Percentiles rank a stretch among this genome's conserved stretches.
Evolutionary conservation across 2,797 vertebrate genomes (phyloP).

Genomic region (Sebastes elongatus): DNA sequence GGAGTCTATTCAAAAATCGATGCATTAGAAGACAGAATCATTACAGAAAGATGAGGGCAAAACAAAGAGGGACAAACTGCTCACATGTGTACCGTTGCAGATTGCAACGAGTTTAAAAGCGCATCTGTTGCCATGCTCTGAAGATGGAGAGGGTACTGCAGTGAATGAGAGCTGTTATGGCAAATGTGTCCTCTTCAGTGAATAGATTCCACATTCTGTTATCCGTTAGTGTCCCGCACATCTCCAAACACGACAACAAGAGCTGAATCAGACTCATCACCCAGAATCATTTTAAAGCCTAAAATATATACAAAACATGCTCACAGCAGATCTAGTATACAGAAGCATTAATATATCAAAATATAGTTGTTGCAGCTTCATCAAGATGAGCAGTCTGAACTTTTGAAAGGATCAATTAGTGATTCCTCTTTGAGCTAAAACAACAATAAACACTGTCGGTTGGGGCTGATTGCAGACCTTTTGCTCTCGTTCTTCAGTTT

Average conservation of each 20-base stretch:
- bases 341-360: background rate
- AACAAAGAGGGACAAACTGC: slow-evolving; percentile 52
- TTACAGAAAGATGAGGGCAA: slow-evolving; percentile 25
- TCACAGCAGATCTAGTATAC: background rate
- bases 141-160: slow-evolving; percentile 44
- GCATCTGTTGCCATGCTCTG: slow-evolving; percentile 52
- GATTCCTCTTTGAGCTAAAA: slow-evolving; percentile 32
- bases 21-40: slow-evolving; percentile 34
- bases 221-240: slow-evolving; percentile 28
- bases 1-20: slow-evolving; percentile 35
- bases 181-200: slow-evolving; percentile 36
- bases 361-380: background rate
- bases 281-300: slow-evolving; percentile 4
- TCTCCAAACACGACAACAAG: slow-evolving; percentile 19
- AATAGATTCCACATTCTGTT: slow-evolving; percentile 26
- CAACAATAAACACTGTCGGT: slow-evolving; percentile 17
- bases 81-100: slow-evolving; percentile 43
- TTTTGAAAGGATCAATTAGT: slow-evolving; percentile 35
- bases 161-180: slow-evolving; percentile 37
- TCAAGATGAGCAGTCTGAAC: slow-evolving; percentile 16
- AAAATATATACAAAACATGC: background rate
- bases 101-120: slow-evolving; percentile 51
- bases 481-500: slow-evolving; percentile 33
- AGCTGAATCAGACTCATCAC: background rate
- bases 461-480: slow-evolving; percentile 41